Percentiles rank a stretch among this genome's conserved stretches.
Conservation (phyloP, 2,797 vertebrate species). For the Hephaestus fuliginosus region DNA sequence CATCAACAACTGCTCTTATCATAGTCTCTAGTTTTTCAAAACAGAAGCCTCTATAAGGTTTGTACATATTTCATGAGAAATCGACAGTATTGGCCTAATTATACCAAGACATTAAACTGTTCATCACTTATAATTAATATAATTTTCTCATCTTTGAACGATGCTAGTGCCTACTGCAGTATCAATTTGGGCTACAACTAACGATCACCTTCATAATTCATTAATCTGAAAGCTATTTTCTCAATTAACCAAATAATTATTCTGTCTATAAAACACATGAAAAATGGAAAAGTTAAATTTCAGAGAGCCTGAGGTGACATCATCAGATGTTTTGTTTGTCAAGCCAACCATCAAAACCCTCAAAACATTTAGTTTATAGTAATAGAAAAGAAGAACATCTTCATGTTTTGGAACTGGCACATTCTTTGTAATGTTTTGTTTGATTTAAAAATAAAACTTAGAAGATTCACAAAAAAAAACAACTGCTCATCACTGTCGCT, state of each 20-base stretch:
- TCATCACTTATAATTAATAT: neutral
- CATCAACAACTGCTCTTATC: conserved; percentile 4
- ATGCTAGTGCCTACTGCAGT: neutral
- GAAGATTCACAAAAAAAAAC: too few relatives aligned
- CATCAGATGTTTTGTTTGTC: neutral
- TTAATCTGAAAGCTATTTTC: neutral
- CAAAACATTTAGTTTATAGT: neutral
- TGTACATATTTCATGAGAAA: neutral
- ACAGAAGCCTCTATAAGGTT: neutral
- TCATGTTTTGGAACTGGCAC: neutral
- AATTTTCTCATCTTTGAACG: neutral
- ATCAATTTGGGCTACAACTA: neutral
- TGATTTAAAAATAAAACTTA: neutral
- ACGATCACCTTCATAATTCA: neutral
- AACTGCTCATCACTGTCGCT: too few relatives aligned
- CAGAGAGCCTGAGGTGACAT: neutral
- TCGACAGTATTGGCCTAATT: neutral
- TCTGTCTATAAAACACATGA: neutral
- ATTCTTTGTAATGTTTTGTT: neutral
- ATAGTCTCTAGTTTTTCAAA: neutral
- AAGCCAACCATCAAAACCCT: neutral
- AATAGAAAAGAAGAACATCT: neutral
- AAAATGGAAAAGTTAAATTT: neutral
- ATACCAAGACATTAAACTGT: neutral
- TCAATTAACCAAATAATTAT: neutral